A percentile compares a stretch with the other conserved stretches of the same genome.
These are phyloP conservation scores for Strigamia crassipes DNA, from an alignment of 2,888 invertebrate species.

Conservation along the genomic window DNA sequence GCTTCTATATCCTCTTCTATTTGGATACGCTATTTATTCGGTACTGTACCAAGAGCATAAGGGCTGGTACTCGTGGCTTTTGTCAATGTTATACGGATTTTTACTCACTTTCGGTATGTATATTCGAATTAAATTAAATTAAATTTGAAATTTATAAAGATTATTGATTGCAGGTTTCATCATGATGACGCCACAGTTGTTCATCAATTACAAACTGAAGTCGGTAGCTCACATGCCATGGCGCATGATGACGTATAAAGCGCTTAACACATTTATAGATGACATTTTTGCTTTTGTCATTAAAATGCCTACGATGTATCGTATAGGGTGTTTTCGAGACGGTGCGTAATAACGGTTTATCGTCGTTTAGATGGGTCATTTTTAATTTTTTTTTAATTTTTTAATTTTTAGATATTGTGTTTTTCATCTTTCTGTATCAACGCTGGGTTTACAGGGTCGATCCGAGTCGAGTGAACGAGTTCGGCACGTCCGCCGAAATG, in stretches of 20 bases:
- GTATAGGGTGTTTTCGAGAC: constrained; percentile 97
- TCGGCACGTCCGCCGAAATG: constrained; percentile 96
- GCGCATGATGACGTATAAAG: constrained; percentile 99
- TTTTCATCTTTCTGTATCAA: constrained; percentile 98
- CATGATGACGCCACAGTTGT: constrained; percentile 99
- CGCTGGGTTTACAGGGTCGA: constrained; percentile 98
- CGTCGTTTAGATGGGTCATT: not conserved
- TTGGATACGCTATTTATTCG: constrained; percentile 94
- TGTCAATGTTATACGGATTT: constrained; percentile 97
- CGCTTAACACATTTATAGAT: constrained; percentile 98
- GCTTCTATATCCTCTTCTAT: constrained; percentile 90
- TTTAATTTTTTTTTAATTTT: not conserved
- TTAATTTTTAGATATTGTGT: constrained; percentile 79
- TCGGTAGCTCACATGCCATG: constrained; percentile 99
- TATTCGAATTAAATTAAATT: constrained; percentile 48
- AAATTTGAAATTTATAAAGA: not conserved
- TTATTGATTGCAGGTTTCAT: constrained; percentile 77
- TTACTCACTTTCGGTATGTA: constrained; percentile 79
- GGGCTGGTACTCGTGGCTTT: constrained; percentile 98
- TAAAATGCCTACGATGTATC: constrained; percentile 99
- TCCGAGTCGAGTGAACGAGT: constrained; percentile 92
- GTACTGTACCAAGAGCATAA: constrained; percentile 94
- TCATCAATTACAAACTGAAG: constrained; percentile 99
- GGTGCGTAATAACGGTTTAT: constrained; percentile 62
- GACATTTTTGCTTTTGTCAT: constrained; percentile 99